phyloP scores from a whole-genome alignment of 2,113 vertebrate genomes.

The Turdus rufiventris region DNA sequence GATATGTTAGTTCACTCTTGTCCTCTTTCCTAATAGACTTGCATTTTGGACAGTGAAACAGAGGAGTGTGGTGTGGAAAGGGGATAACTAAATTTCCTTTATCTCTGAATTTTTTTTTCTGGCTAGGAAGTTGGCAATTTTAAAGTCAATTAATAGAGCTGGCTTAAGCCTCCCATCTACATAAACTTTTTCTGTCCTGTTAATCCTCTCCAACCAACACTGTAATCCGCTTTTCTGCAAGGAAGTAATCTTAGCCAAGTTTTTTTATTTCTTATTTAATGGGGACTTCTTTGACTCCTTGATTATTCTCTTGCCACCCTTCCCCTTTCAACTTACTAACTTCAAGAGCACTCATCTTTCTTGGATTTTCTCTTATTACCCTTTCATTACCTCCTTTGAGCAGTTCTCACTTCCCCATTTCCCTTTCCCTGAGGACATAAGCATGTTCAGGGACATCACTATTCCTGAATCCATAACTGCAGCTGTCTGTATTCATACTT shows the following conservation, averaged over 20 bases:
- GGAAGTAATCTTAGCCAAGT: not conserved
- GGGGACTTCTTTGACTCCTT: not conserved
- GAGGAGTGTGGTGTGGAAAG: not conserved
- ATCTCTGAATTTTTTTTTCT: not conserved
- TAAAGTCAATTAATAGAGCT: not conserved
- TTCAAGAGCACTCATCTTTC: not conserved
- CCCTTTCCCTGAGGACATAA: not conserved
- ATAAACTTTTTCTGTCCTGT: not conserved
- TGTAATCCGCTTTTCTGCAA: not conserved
- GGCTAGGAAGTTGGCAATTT: not conserved
- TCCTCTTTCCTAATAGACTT: not conserved
- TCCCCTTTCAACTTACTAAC: not conserved
- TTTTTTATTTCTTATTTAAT: not conserved
- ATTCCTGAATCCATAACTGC: not conserved
- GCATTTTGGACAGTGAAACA: not conserved
- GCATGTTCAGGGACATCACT: not conserved
- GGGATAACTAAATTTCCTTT: not conserved
- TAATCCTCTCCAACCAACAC: not conserved
- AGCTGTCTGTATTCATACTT: not conserved
- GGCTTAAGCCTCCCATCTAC: not conserved
- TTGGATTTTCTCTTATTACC: not conserved
- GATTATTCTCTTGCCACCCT: not conserved
- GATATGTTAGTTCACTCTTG: not conserved
- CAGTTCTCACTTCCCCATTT: not conserved
- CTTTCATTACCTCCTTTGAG: not conserved